Evolutionary conservation across 2,888 invertebrate species (phyloP).

Genomic region (Drosophila macrospina): DNA sequence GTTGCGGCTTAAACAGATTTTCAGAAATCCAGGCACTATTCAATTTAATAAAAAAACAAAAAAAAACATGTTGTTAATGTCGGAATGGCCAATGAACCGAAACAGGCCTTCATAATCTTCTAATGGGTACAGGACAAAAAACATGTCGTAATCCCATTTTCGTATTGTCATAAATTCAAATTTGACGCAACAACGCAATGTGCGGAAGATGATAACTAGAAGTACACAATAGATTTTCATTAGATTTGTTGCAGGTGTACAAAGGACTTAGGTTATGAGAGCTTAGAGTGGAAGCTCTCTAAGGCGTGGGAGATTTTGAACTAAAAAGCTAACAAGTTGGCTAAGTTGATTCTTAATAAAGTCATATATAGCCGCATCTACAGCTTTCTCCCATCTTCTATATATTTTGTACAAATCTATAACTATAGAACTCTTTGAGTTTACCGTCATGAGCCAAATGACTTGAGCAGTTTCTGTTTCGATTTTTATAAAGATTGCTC

Average conservation of each 20-base stretch:
- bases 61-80: no score
- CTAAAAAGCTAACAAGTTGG: neutral
- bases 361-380: no score
- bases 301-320: neutral
- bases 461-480: neutral
- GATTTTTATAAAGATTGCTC: slow-evolving; percentile 14
- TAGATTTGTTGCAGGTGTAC: slow-evolving; percentile 14
- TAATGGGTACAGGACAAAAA: neutral
- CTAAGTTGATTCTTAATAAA: neutral
- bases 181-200: slow-evolving; percentile 11
- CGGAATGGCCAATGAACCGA: neutral
- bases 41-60: no score
- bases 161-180: slow-evolving; percentile 25
- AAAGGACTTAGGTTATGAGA: neutral
- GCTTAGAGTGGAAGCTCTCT: neutral
- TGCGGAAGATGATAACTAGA: slow-evolving; percentile 7
- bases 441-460: slow-evolving; percentile 12
- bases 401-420: no score
- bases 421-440: slow-evolving; percentile 6
- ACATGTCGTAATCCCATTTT: neutral
- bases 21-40: no score
- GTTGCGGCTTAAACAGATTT: no score
- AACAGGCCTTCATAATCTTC: neutral
- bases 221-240: slow-evolving; percentile 27
- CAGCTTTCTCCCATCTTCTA: no score